These are phyloP conservation scores for Narcine bancroftii DNA, from an alignment of 2,113 vertebrate genomes.

Conservation along the genomic window DNA sequence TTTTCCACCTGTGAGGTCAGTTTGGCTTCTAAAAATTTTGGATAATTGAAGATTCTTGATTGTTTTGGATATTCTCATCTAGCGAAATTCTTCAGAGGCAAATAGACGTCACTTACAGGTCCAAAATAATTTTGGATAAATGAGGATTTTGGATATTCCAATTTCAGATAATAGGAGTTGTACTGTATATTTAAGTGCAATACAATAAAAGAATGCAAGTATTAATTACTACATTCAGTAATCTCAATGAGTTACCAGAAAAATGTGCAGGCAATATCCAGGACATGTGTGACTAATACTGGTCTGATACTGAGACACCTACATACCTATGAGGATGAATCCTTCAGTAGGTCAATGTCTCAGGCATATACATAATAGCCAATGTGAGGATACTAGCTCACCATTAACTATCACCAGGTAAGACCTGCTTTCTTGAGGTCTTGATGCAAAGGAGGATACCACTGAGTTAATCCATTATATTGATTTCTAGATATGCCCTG, in stretches of 20 bases:
- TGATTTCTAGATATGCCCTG: neutral
- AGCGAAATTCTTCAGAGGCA: no score
- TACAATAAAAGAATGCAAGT: no score
- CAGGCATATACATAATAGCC: neutral
- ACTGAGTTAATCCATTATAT: neutral
- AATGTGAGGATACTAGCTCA: neutral
- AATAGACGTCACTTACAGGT: no score
- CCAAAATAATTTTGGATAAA: no score
- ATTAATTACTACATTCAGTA: neutral
- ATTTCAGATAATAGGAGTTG: no score
- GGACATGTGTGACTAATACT: neutral
- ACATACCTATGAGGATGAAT: neutral
- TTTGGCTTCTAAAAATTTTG: no score
- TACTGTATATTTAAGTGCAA: no score
- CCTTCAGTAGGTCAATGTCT: no score
- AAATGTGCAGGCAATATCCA: neutral
- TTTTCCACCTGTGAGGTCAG: no score
- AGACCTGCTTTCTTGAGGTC: neutral
- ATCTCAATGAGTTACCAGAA: neutral
- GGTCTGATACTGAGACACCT: neutral
- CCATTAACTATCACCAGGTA: neutral
- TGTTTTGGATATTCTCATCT: no score
- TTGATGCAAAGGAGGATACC: neutral
- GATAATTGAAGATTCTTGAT: no score
- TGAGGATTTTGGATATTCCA: no score